phyloP scores from a whole-genome alignment of 2,888 invertebrate genomes.

The Microdon myrmicae region DNA sequence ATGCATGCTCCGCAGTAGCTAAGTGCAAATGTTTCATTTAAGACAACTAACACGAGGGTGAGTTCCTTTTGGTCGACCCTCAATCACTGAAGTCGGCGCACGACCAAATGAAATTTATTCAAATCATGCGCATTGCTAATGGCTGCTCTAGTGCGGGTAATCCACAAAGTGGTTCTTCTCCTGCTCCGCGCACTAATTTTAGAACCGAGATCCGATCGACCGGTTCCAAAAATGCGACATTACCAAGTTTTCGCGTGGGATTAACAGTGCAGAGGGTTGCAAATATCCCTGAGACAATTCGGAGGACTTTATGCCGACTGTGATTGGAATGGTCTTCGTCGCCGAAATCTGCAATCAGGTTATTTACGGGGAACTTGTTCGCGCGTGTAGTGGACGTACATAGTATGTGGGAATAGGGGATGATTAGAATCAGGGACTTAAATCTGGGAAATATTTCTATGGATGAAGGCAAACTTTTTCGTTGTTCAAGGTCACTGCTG shows the following conservation, averaged over 20 bases:
- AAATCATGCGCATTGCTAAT: constrained; percentile 6
- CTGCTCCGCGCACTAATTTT: constrained; percentile 3
- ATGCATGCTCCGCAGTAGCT: constrained; percentile 7
- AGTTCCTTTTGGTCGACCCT: constrained; percentile 7
- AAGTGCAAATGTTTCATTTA: constrained; percentile 22
- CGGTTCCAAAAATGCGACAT: constrained; percentile 11
- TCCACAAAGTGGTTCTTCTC: constrained; percentile 1
- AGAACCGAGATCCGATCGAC: constrained; percentile 6
- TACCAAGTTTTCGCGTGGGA: constrained; percentile 6
- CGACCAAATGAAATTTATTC: constrained; percentile 20
- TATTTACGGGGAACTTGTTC: too few species aligned
- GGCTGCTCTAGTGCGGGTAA: constrained; percentile 23
- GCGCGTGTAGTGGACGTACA: too few species aligned
- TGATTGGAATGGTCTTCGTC: not conserved
- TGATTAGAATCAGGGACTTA: too few species aligned
- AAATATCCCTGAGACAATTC: too few species aligned
- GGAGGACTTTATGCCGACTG: too few species aligned
- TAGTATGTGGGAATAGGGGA: too few species aligned
- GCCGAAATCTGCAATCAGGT: too few species aligned
- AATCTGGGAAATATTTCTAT: too few species aligned
- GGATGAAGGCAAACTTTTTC: too few species aligned
- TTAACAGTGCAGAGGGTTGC: constrained; percentile 13
- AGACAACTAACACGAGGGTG: constrained; percentile 20
- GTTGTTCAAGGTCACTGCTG: too few species aligned
- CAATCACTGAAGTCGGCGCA: constrained; percentile 18